Evolutionary conservation across 2,113 vertebrate genomes (phyloP), one percentile per base, ranked within the genome.

Genomic region (Agelaius phoeniceus): DNA sequence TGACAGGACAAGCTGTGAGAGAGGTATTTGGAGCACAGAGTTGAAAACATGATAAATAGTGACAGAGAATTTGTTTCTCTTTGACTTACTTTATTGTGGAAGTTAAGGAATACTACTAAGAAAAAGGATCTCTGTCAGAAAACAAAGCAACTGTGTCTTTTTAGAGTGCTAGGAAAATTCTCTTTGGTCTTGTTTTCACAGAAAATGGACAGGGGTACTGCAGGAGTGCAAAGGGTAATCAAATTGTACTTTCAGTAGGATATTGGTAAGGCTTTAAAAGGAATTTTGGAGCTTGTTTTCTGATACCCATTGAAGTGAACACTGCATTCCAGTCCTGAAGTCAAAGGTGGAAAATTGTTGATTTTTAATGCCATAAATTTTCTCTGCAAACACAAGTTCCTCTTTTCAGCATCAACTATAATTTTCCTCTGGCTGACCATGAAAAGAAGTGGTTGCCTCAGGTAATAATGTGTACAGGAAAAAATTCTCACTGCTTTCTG

Each of bases 401-500:
- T 65, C 31, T 78, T 68, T 96, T 96, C 59, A 49, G 20, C 35
- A 68, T 76, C 85, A 88, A 49, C 57, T 43, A 58, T 88, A 79
- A 57, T 95, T 89, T 97, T 95, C 88, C 81, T 55, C 59, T 95
- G 52, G 54, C 37, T 96, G 86, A 85, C 77, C 57, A 84, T 62
- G 92, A 92, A 97, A 95, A 90, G 78, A 94, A 96, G 37, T 69
- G 79, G 39, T 96, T 95, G 92, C 87, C 85, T 90, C 82, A 44
- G 96, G 93, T 94, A 96, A 96, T 97, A 94, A 93, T 90, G 48
- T 86, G 74, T 90, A 85, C 51, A 92, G 93, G 69, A 97, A 92
- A 93, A 96, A 91, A 93, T 55, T 78, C 87, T 80, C 65, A 58
- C 30, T 89, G 72, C 79, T 96, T 87, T 96, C 63, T 94, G 94